Evolutionary conservation across 2,888 invertebrate species (phyloP), one percentile per base, ranked within the genome.

Genomic region (Poecilobothrus nobilitatus): DNA sequence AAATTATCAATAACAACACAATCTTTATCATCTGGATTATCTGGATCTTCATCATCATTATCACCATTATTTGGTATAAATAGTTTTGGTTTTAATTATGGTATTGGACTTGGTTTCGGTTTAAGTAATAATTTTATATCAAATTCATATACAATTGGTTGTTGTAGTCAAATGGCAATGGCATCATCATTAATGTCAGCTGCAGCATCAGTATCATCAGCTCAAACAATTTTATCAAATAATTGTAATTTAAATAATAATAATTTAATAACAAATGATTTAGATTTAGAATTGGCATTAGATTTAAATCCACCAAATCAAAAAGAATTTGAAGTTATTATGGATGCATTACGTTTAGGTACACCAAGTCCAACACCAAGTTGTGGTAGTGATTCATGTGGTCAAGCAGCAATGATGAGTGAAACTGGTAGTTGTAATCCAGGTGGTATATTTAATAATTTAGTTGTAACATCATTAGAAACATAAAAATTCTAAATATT

Each of bases 381-480:
- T 70, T 70, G 73, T 74, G 77, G 76, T 44, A 78, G 81, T 73
- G 84, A 83, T 76, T 84, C 84, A 69, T 89, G 88, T 76, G 88
- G 88, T 37, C 81, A 81, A 72, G 88, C 88, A 74, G 86, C 88
- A 66, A 87, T 88, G 75, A 85, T 88, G 83, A 86, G 85, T 75
- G 88, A 88, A 71, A 78, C 80, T 71, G 78, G 79, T 4, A 78
- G 77, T 70, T 53, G 53, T n/a, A 53, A 53, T 53, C 53, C 53
- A 21, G 37, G 37, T 65, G 37, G 73, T 66, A 79, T 81, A 66
- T 82, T 82, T 71, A 81, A 82, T 71, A 82, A 81, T 75, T 75
- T 82, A 73, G 81, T 81, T 22, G 81, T 82, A 8, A 81, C 82
- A 65, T 82, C 82, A 62, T 72, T 82, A 73, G 82, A 82, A 73